Base-by-base conservation (phyloP, 2,113 vertebrate genomes). In the Dasyornis broadbenti region DNA sequence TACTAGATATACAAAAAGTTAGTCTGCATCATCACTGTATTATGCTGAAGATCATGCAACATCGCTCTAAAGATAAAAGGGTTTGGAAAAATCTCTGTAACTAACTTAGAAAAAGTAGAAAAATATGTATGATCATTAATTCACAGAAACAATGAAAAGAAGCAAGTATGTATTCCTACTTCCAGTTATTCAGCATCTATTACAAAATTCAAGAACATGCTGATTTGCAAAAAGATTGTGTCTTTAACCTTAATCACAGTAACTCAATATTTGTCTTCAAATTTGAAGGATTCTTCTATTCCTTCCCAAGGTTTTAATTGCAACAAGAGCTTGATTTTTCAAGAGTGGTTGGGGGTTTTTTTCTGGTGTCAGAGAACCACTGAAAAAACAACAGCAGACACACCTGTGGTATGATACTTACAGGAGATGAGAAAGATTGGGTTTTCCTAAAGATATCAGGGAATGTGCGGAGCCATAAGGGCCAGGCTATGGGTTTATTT, bases 261-360 rank as follows among this genome's bases (percentile, higher is more conserved):
- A 80, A 30, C 19, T 63, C 77, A 63, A n/a, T 15, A 3, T 80
- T 76, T 71, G 23, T 37, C 47, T 65, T 52, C 15, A 76, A 35
- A 83, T 53, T 3, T 22, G 16, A 60, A 75, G 26, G 9, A 44
- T 28, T 89, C 6, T 70, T 42, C 11, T 20, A 47, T 50, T 60
- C 14, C 26, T 50, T 63, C 35, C 16, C 20, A 78, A 40, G 5
- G 33, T 27, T 45, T 30, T 35, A 65, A 57, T 16, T 56, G 14
- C 52, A 66, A 39, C 8, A 37, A 28, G 31, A 54, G 50, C 40
- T 54, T 50, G 15, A 27, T 13, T 61, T 82, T 35, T 10, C 52
- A 60, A 76, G 28, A 31, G 24, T 3, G 4, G 4, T 6, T 24
- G 8, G 33, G 33, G 14, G 1, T 1, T 6, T 15, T 59, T 17